These are phyloP conservation scores for Bubo bubo DNA, from an alignment of 2,113 vertebrate species.

Conservation along the genomic window DNA sequence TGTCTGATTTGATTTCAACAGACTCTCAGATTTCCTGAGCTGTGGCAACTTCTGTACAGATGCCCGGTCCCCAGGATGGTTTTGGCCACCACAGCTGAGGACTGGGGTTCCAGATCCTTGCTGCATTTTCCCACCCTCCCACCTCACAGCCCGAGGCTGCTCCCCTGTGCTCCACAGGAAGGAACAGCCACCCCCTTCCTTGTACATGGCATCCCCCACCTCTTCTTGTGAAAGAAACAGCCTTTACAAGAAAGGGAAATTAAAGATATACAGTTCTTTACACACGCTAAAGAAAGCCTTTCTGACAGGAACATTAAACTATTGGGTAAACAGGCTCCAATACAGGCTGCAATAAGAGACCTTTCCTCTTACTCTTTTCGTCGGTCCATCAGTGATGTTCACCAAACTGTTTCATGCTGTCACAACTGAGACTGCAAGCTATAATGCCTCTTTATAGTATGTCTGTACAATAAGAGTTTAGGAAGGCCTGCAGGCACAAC, in stretches of 20 bases:
- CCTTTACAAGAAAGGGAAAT: not conserved
- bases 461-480: not conserved
- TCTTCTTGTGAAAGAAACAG: not conserved
- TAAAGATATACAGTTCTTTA: not conserved
- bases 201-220: not conserved
- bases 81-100: not conserved
- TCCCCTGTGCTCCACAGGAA: not conserved
- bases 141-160: rapidly evolving
- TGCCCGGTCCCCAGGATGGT: not conserved
- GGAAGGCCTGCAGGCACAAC: not conserved
- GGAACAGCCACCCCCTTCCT: not conserved
- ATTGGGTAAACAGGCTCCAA: not conserved
- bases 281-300: not conserved
- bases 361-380: not conserved
- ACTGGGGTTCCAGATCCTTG: not conserved
- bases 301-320: not conserved
- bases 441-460: not conserved
- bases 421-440: not conserved
- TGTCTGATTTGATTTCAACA: not conserved
- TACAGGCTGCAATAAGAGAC: not conserved
- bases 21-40: not conserved
- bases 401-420: not conserved
- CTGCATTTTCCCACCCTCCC: rapidly evolving
- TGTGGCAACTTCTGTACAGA: not conserved
- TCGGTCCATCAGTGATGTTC: not conserved